phyloP scores from a whole-genome alignment of 2,888 invertebrate species.

The Bedellia somnulentella region DNA sequence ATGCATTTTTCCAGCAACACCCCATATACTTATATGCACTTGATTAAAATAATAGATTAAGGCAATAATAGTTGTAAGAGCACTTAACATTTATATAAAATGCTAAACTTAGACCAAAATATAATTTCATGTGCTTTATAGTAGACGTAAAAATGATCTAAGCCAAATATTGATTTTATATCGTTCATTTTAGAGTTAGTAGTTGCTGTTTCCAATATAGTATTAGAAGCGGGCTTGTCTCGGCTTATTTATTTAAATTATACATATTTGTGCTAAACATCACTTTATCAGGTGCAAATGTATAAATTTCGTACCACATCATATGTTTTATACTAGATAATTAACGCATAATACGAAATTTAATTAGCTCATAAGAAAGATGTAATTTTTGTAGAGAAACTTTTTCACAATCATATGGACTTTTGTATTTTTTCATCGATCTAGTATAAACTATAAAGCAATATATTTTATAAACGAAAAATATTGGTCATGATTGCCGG shows the following conservation, averaged over 20 bases:
- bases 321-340: too few species aligned
- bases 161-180: constrained; percentile 60
- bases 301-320: too few species aligned
- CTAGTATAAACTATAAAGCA: constrained; percentile 47
- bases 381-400: constrained; percentile 50
- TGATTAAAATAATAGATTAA: constrained; percentile 43
- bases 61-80: constrained; percentile 52
- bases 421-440: constrained; percentile 56
- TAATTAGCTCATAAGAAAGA: constrained; percentile 29
- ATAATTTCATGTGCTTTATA: constrained; percentile 56
- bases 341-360: constrained; percentile 48
- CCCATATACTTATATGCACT: constrained; percentile 17
- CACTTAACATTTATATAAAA: constrained; percentile 52
- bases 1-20: too few species aligned
- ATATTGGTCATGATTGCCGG: constrained; percentile 34
- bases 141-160: constrained; percentile 56
- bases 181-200: constrained; percentile 40
- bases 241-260: constrained; percentile 44
- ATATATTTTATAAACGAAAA: constrained; percentile 49
- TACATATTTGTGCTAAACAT: too few species aligned
- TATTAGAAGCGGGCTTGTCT: constrained; percentile 35
- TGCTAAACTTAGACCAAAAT: constrained; percentile 60
- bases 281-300: too few species aligned
- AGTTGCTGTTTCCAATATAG: constrained; percentile 45
- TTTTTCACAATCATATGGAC: constrained; percentile 42